Evolutionary conservation across 2,113 vertebrate genomes (phyloP).

Genomic region (Oceanites oceanicus): DNA sequence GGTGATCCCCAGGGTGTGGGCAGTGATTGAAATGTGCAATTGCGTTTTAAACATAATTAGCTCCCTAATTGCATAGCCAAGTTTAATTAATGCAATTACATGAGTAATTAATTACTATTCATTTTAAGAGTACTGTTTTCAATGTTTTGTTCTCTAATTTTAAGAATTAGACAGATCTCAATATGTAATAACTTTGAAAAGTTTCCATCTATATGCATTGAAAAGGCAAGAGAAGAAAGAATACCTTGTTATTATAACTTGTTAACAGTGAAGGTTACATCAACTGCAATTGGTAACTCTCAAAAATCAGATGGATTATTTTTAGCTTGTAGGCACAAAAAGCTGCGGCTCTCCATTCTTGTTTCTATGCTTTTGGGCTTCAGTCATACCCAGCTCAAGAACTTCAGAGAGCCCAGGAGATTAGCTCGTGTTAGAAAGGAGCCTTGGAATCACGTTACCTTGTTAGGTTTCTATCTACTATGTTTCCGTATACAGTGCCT

Average conservation of each 20-base stretch:
- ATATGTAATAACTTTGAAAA: conserved; percentile 23
- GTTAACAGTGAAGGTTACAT: not conserved
- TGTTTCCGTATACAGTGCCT: accelerated
- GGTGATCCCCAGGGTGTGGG: conserved; percentile 44
- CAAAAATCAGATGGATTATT: not conserved
- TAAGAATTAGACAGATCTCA: conserved; percentile 52
- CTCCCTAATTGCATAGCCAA: conserved; percentile 59
- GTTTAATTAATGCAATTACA: conserved; percentile 60
- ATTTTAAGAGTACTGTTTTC: conserved; percentile 45
- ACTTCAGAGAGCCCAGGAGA: not conserved
- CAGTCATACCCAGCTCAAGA: not conserved
- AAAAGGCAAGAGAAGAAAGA: not conserved
- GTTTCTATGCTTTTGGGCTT: not conserved
- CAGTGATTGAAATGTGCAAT: conserved; percentile 37
- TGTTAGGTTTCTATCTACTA: not conserved
- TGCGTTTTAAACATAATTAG: conserved; percentile 65
- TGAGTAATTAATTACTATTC: conserved; percentile 61
- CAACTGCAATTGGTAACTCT: not conserved
- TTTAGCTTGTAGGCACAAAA: not conserved
- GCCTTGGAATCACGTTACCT: not conserved
- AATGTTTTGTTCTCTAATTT: conserved; percentile 43
- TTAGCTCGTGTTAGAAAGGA: not conserved
- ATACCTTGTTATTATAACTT: not conserved
- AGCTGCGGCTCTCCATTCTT: not conserved
- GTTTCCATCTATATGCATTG: not conserved